phyloP scores from a whole-genome alignment of 2,888 invertebrate species.

The Noctua pronuba region DNA sequence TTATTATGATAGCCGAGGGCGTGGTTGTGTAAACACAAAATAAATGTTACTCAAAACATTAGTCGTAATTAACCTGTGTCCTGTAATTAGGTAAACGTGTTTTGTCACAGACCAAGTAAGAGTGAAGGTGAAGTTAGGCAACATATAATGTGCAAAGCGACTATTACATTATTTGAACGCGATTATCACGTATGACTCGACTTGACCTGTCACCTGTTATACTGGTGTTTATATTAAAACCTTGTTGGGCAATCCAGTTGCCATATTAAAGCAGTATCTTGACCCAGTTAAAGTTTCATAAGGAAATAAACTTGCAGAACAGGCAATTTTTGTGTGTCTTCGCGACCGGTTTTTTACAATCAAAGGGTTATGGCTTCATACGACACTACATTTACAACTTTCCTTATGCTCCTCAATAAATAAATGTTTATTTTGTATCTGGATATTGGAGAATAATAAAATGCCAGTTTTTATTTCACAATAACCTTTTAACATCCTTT shows the following conservation, averaged over 20 bases:
- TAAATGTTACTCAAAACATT: constrained; percentile 53
- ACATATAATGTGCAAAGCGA: constrained; percentile 37
- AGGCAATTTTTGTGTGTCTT: constrained; percentile 45
- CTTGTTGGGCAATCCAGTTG: constrained; percentile 52
- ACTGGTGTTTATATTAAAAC: constrained; percentile 33
- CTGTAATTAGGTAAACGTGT: constrained; percentile 63
- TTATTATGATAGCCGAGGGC: constrained; percentile 34
- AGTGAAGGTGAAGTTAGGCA: constrained; percentile 65
- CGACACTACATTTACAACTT: constrained; percentile 20
- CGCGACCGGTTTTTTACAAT: constrained; percentile 44
- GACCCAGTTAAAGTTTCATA: constrained; percentile 59
- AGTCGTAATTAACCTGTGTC: constrained; percentile 51
- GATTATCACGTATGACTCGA: constrained; percentile 50
- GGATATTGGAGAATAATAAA: constrained; percentile 2
- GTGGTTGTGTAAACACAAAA: constrained; percentile 45
- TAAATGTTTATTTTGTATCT: constrained; percentile 11
- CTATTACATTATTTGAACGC: constrained; percentile 45
- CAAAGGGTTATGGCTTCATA: constrained; percentile 49
- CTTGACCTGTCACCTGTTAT: constrained; percentile 63
- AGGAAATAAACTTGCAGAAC: constrained; percentile 53
- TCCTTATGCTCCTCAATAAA: constrained; percentile 25
- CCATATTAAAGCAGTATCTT: constrained; percentile 50
- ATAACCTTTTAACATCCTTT: constrained; percentile 13
- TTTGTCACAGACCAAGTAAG: constrained; percentile 66
- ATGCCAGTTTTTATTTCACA: constrained; percentile 16